Percentiles rank a stretch among this genome's conserved stretches.
Evolutionary conservation across 2,888 invertebrate species (phyloP).

Genomic region (Caenorhabditis parvicauda): DNA sequence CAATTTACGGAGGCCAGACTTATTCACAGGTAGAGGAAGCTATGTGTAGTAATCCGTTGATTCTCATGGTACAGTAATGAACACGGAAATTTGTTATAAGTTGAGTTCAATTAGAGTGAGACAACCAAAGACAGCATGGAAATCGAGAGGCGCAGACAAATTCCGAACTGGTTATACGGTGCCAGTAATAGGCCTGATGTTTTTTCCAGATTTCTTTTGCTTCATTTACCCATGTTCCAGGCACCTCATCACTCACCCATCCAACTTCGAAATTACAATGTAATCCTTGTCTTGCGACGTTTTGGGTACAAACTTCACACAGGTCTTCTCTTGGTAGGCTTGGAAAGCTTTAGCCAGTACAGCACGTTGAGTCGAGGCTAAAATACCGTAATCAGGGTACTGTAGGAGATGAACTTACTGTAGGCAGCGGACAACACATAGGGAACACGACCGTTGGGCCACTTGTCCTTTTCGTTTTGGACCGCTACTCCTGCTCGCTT

Average conservation of each 20-base stretch:
- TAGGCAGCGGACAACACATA: constrained; percentile 58
- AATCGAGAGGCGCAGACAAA: not conserved
- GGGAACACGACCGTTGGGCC: constrained; percentile 60
- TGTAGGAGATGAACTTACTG: constrained; percentile 32
- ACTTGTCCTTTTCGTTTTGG: constrained; percentile 54
- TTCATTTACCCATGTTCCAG: not conserved
- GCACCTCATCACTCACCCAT: constrained; percentile 41
- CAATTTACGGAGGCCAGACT: too few relatives aligned
- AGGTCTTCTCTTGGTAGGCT: constrained; percentile 70
- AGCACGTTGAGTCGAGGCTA: constrained; percentile 54
- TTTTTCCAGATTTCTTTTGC: not conserved
- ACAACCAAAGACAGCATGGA: too few relatives aligned
- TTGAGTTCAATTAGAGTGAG: too few relatives aligned
- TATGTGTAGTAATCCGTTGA: too few relatives aligned
- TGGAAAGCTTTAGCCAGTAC: constrained; percentile 69
- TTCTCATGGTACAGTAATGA: too few relatives aligned
- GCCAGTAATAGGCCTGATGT: too few relatives aligned
- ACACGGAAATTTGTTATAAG: too few relatives aligned
- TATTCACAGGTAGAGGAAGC: too few relatives aligned
- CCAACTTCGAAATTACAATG: constrained; percentile 67
- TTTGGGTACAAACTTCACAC: constrained; percentile 71
- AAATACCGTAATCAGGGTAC: constrained; percentile 1
- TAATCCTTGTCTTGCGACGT: constrained; percentile 68
- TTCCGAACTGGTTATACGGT: too few relatives aligned
- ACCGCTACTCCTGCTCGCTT: constrained; percentile 53